A percentile compares a stretch with the other conserved stretches of the same genome.
Evolutionary conservation across 2,797 vertebrate species (phyloP).

Genomic region (Ceryle rudis): DNA sequence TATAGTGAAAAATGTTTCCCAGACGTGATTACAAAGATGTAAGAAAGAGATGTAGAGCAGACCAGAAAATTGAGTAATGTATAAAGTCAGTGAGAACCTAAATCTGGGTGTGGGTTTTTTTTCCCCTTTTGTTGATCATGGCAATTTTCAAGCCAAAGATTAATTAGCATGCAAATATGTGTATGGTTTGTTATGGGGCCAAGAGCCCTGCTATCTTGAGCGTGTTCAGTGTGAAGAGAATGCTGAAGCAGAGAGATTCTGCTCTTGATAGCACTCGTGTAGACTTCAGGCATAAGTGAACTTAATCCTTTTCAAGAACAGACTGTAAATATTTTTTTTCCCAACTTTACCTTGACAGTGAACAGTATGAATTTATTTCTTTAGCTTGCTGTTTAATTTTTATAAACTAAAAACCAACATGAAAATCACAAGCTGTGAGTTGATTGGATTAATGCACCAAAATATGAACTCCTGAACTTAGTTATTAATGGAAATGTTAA

Average conservation of each 20-base stretch:
- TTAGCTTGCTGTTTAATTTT: neutral
- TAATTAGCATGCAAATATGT: neutral
- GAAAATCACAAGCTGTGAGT: neutral
- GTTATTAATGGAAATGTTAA: neutral
- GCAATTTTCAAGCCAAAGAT: neutral
- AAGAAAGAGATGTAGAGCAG: neutral
- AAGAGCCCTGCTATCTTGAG: neutral
- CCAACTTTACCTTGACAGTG: neutral
- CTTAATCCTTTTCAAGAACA: neutral
- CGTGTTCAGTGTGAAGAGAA: neutral
- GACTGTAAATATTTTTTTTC: neutral
- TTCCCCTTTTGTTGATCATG: neutral
- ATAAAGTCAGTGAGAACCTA: neutral
- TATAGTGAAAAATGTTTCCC: neutral
- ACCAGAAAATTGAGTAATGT: neutral
- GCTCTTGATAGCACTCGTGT: neutral
- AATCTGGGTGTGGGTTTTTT: neutral
- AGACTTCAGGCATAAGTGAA: neutral
- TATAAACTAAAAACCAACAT: neutral
- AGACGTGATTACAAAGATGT: neutral
- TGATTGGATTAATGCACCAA: neutral
- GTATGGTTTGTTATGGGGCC: neutral
- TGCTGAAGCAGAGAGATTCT: fast-evolving
- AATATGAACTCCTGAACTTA: neutral
- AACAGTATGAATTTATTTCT: neutral